phyloP scores from a whole-genome alignment of 2,113 vertebrate genomes.

The Dicrurus megarhynchus region DNA sequence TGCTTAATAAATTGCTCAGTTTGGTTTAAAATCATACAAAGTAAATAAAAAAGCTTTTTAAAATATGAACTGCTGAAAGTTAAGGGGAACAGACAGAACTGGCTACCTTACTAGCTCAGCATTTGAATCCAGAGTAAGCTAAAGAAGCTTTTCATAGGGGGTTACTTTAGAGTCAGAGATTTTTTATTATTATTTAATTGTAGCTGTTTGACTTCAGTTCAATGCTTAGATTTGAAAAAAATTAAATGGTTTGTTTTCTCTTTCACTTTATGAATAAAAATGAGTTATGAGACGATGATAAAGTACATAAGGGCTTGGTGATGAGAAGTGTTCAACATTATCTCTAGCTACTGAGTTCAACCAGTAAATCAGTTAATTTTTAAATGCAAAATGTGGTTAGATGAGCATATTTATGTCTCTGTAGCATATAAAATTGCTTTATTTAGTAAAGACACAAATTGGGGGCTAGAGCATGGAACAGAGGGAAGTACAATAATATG shows the following conservation, averaged over 20 bases:
- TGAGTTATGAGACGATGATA: neutral
- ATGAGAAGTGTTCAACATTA: neutral
- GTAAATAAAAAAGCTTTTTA: neutral
- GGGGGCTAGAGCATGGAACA: neutral
- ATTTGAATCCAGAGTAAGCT: neutral
- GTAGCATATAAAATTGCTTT: neutral
- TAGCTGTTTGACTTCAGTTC: neutral
- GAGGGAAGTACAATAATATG: neutral
- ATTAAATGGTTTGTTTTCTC: conserved; percentile 8
- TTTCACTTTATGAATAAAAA: conserved; percentile 5
- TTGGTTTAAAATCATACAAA: neutral
- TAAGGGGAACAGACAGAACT: neutral
- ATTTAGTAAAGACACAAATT: neutral
- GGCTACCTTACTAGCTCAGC: neutral
- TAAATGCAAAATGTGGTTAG: neutral
- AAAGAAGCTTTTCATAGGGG: neutral
- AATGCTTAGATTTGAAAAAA: neutral
- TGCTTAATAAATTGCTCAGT: neutral
- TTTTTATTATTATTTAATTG: neutral
- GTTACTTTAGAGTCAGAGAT: neutral
- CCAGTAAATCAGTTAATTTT: neutral
- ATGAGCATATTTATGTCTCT: neutral
- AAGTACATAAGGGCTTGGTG: neutral
- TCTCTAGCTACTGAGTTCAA: neutral
- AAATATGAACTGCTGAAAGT: neutral